Evolutionary conservation across 2,888 invertebrate species (phyloP).

Genomic region (Aethes cnicana): DNA sequence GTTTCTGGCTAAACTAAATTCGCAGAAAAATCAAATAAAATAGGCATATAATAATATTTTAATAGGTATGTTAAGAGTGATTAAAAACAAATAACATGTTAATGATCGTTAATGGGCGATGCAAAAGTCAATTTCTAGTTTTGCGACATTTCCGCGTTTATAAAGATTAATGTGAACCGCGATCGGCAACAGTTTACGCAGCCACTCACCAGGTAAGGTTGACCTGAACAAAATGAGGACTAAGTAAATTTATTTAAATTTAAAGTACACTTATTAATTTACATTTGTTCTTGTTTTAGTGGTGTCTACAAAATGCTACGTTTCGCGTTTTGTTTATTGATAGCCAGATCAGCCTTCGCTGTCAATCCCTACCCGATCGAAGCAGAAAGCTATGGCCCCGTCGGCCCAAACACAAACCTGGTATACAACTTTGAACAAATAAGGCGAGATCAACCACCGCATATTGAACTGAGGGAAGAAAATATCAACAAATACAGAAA

Average conservation of each 20-base stretch:
- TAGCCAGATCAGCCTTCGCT: conserved; percentile 40
- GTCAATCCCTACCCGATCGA: conserved; percentile 25
- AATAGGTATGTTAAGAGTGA: not conserved
- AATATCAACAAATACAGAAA: conserved; percentile 48
- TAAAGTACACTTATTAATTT: conserved; percentile 20
- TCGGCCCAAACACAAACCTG: conserved; percentile 42
- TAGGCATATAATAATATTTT: no score
- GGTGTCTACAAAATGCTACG: conserved; percentile 44
- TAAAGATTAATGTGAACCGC: conserved; percentile 6
- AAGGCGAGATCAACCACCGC: conserved; percentile 46
- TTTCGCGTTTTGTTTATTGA: conserved; percentile 36
- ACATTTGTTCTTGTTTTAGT: conserved; percentile 30
- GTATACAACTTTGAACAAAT: conserved; percentile 49
- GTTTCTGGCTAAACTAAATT: no score
- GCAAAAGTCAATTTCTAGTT: conserved; percentile 18
- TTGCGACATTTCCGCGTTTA: conserved; percentile 18
- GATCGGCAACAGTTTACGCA: conserved; percentile 10
- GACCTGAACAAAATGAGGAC: not conserved
- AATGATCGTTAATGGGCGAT: conserved; percentile 11
- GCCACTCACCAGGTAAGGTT: conserved; percentile 29
- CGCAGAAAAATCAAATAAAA: no score
- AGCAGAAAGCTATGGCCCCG: conserved; percentile 25
- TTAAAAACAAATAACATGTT: conserved; percentile 23
- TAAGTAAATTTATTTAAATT: conserved; percentile 17
- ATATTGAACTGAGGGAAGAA: conserved; percentile 51